Conservation (phyloP, 2,113 vertebrate genomes). For the Pseudopipra pipra region DNA sequence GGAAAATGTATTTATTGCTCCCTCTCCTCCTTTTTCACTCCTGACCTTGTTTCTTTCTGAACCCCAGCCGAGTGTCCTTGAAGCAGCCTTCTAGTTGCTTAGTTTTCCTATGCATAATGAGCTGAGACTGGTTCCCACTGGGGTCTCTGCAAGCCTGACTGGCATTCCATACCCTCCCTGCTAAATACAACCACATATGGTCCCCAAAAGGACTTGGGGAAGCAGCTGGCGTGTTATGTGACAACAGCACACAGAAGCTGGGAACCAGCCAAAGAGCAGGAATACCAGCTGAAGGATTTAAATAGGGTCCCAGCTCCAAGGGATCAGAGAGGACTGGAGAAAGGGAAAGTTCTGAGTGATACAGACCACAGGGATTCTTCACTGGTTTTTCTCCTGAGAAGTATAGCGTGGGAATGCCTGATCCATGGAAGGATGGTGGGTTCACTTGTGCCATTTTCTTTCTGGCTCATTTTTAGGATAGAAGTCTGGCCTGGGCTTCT, state of each 20-base stretch:
- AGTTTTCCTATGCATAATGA: neutral
- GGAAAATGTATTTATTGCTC: conserved; percentile 16
- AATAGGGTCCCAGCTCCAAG: neutral
- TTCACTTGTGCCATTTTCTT: neutral
- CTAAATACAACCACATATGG: neutral
- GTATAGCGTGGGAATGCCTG: neutral
- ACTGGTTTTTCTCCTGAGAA: neutral
- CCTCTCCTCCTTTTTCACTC: neutral
- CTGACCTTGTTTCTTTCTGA: conserved; percentile 23
- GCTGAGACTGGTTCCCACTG: neutral
- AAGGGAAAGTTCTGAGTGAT: neutral
- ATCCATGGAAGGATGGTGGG: neutral
- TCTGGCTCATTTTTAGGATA: neutral
- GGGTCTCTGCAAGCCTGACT: neutral
- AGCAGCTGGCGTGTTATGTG: conserved; percentile 32
- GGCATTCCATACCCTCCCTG: conserved; percentile 14
- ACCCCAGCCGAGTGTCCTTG: neutral
- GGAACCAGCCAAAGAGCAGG: neutral
- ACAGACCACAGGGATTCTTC: neutral
- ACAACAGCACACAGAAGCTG: neutral
- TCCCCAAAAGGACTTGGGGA: neutral
- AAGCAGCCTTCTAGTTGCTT: neutral
- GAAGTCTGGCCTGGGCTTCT: neutral
- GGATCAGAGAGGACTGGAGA: neutral
- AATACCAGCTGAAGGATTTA: neutral